Evolutionary conservation across 2,797 vertebrate species (phyloP), one percentile per base, ranked within the genome.

Genomic region (Crenuchus spilurus): DNA sequence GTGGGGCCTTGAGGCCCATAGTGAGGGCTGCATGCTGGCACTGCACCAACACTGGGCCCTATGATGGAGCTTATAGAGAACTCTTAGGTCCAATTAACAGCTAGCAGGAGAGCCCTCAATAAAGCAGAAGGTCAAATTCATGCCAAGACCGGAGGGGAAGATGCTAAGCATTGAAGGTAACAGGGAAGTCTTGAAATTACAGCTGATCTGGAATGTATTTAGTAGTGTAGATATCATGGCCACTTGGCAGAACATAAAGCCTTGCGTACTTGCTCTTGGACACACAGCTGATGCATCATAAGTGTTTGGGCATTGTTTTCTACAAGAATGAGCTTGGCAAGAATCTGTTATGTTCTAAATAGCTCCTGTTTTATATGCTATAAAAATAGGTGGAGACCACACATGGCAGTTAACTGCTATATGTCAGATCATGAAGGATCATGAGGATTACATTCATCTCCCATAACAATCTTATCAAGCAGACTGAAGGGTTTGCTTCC

Each of bases 401-500:
- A 44, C 85, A 46, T 42, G 71, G 41, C 20, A 52, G 5, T 37
- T 37, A 67, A 28, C 42, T 31, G 26, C 42, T 42, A 31, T 76
- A 80, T 33, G 48, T 42, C 41, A 77, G 74, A 61, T 64, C 68
- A 54, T 81, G 67, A 8, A 46, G 76, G 78, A 83, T 84, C 70
- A 80, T 54, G 68, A 20, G 62, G 37, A 77, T 81, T 82, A 81
- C 35, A 70, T 18, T 78, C 71, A 85, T 85, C 78, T 70, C 54
- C 39, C 73, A 73, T 85, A 85, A 87, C 85, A 79, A 82, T 77
- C 75, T 70, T 81, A 87, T 83, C 42, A 79, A 80, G 80, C 74
- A 82, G 82, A 86, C 52, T 84, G 81, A 86, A 81, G 83, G 84
- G 80, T 86, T 88, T 82, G 84, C 69, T 64, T 66, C 74, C 58